phyloP scores from a whole-genome alignment of 2,113 vertebrate genomes.

The Terrapene triunguis region DNA sequence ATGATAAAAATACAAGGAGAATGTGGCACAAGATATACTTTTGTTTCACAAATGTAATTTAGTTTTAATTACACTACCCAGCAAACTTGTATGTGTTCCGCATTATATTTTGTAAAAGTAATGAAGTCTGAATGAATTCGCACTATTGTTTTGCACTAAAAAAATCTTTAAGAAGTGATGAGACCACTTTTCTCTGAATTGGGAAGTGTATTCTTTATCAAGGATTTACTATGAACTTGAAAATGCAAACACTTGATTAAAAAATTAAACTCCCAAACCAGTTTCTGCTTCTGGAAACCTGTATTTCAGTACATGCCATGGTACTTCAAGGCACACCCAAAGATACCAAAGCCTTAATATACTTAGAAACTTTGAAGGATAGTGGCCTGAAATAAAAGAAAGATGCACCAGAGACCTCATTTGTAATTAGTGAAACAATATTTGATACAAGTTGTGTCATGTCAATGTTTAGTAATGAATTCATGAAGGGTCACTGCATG shows the following conservation, averaged over 20 bases:
- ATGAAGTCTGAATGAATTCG: not conserved
- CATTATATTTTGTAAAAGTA: not conserved
- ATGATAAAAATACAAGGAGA: not conserved
- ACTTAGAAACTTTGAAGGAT: not conserved
- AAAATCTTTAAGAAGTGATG: not conserved
- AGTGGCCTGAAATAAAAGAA: constrained; percentile 10
- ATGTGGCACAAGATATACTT: not conserved
- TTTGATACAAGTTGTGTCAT: constrained; percentile 14
- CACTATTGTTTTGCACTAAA: not conserved
- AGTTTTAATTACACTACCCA: not conserved
- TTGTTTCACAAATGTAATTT: not conserved
- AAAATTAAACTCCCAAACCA: not conserved
- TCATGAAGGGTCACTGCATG: not conserved
- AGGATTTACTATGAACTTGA: not conserved
- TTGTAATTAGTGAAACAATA: not conserved
- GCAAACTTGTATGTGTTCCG: not conserved
- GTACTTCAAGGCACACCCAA: not conserved
- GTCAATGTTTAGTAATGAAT: not conserved
- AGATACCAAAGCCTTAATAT: not conserved
- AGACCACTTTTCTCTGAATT: not conserved
- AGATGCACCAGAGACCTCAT: not conserved
- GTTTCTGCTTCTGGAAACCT: not conserved
- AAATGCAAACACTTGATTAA: not conserved
- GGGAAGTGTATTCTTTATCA: not conserved
- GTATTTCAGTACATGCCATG: not conserved